Base-by-base conservation (phyloP, 2,797 vertebrate genomes). In the Pantherophis alleghaniensis region DNA sequence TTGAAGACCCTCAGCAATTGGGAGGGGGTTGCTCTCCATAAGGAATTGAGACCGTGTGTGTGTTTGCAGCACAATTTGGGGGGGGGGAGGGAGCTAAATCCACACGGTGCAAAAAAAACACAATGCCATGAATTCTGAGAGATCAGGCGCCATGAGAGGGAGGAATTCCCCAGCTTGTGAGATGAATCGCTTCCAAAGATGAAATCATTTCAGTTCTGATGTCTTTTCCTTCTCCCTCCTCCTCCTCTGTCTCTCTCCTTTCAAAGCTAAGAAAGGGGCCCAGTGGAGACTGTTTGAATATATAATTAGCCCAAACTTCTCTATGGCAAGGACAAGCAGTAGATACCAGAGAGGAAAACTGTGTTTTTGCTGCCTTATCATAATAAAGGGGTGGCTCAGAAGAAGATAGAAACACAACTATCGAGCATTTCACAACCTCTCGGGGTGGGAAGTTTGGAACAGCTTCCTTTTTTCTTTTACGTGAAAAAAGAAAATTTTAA, bases 241-340 rank as follows among this genome's bases (percentile, higher is more conserved):
- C 55, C 28, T 83, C n/a, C 87, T 37, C 16, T 3, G 9, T 51
- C 7, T 13, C 55, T 37, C 42, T 32, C 28, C 22, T 66, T 32
- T 28, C 42, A 22, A 2, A 87, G 22, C 32, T 42, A 92, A 92
- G 69, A 79, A 79, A 10, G 32, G 37, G 69, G 32, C 32, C 69
- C 18, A 79, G 69, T 37, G 11, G 93, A 96, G 96, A 94, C 96
- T 95, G 37, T 37, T 37, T 37, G 90, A 53, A 95, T 94, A 94
- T 95, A 89, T 90, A 94, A 96, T 96, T 94, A 93, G 95, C 94
- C 95, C 94, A 94, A 86, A 94, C 93, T 92, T 92, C 93, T 93
- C 90, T 93, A 94, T 91, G 94, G 94, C 94, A 95, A 94, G 94
- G 56, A 6, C 93, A 93, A 92, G 95, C 94, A 93, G 94, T 93